Base-by-base conservation (phyloP, 2,113 vertebrate species). In the Nothocercus julius region DNA sequence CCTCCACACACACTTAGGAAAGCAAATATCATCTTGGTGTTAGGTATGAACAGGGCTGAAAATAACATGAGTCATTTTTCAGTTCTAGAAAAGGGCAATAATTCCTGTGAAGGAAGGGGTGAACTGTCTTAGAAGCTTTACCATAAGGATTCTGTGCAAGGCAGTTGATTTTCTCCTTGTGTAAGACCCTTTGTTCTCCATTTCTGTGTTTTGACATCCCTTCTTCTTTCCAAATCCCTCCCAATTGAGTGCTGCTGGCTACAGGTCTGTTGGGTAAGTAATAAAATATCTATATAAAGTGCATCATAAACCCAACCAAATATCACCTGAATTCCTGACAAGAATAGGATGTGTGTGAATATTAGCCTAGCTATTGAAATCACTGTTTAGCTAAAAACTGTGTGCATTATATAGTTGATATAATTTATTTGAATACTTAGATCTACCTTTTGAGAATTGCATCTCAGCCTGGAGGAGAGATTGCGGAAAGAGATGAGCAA, bases 21-120 rank as follows among this genome's bases (percentile, higher is more conserved):
- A 90, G 19, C 24, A 93, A 82, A 74, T 27, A 78, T 38, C 66
- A 74, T 34, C 20, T 80, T 34, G 66, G 15, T 64, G 66, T 59
- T 87, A 94, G 92, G 77, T 62, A 92, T 74, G 15, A 94, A 90
- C 5, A 6, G 73, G 36, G 56, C 42, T 38, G n/a, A 64, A 95
- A 95, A 90, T 28, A 84, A 88, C 85, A 45, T 36, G 1, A 87
- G 11, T 63, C 2, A 78, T 81, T 95, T 78, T 36, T 75, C 36
- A 28, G 9, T 56, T 92, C 44, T 73, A 79, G 19, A 91, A 79
- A 28, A 22, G 13, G 79, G 7, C 2, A 74, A 15, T 70, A 88
- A 44, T 78, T 59, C 68, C 5, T n/a, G 25, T 42, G 27, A 5
- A 74, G 40, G 34, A 78, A 89, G 11, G 32, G 7, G 19, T 91